These are phyloP conservation scores for Euschistus heros DNA, from an alignment of 1,140 invertebrate species.

Conservation along the genomic window DNA sequence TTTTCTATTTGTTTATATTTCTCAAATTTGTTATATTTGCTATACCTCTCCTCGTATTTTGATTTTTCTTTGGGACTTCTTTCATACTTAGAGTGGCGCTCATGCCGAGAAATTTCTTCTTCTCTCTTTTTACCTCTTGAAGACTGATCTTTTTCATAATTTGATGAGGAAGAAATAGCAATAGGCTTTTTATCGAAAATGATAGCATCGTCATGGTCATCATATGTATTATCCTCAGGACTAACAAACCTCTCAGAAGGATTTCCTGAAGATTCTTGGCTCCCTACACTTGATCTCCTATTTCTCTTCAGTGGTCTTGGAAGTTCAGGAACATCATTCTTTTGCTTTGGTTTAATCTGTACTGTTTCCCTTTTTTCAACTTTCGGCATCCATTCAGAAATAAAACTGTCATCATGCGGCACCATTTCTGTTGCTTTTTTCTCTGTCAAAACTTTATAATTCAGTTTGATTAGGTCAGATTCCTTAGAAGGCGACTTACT, in stretches of 20 bases:
- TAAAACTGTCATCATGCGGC: slow-evolving; percentile 1
- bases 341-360: neutral
- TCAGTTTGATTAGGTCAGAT: neutral
- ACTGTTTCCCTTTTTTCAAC: neutral
- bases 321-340: neutral
- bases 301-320: neutral
- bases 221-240: neutral
- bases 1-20: slow-evolving; percentile 11
- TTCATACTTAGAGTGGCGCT: slow-evolving; percentile 34
- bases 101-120: slow-evolving; percentile 31
- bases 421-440: neutral
- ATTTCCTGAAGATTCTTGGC: neutral
- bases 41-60: neutral
- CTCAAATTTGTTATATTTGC: slow-evolving; percentile 1
- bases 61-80: slow-evolving; percentile 11
- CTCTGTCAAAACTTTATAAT: neutral
- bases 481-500: neutral
- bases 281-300: neutral
- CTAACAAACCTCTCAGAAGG: neutral
- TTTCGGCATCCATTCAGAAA: slow-evolving; percentile 6
- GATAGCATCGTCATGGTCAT: slow-evolving; percentile 2
- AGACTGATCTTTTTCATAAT: neutral
- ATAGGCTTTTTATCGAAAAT: neutral
- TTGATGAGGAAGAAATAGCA: neutral
- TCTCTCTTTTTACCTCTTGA: slow-evolving; percentile 11